Percentiles rank a stretch among this genome's conserved stretches.
phyloP scores from a whole-genome alignment of 2,797 vertebrate genomes.

The Scolopax rusticola region DNA sequence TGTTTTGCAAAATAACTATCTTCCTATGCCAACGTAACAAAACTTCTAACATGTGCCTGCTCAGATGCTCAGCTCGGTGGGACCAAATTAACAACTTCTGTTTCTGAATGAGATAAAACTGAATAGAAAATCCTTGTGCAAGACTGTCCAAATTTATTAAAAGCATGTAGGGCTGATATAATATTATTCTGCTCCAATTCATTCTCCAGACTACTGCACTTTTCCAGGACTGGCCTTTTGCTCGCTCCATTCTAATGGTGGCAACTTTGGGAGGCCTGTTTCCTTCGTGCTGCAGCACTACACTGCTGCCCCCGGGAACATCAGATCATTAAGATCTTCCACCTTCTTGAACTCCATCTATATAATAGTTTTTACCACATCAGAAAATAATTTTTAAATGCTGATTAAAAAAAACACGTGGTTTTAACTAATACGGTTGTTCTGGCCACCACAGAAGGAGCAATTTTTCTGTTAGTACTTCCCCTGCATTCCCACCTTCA shows the following conservation, averaged over 20 bases:
- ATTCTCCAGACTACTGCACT: background rate
- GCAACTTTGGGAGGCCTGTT: background rate
- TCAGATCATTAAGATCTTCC: background rate
- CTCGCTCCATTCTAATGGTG: background rate
- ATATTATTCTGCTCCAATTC: background rate
- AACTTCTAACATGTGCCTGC: background rate
- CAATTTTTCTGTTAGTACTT: background rate
- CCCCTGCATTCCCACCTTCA: background rate
- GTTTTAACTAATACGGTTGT: background rate
- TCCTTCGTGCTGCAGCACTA: background rate
- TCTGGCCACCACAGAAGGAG: background rate
- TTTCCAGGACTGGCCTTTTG: background rate
- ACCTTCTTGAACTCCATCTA: background rate
- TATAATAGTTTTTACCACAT: background rate
- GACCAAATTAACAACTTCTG: background rate
- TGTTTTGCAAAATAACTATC: background rate
- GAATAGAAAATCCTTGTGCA: background rate
- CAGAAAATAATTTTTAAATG: background rate
- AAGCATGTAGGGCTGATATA: background rate
- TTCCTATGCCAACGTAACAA: background rate
- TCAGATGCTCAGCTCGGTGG: background rate
- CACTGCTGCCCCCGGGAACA: background rate
- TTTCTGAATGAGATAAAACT: background rate
- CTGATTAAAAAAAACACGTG: background rate
- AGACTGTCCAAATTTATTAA: constrained; percentile 1